phyloP scores from a whole-genome alignment of 1,140 invertebrate genomes.

The Varroa destructor region DNA sequence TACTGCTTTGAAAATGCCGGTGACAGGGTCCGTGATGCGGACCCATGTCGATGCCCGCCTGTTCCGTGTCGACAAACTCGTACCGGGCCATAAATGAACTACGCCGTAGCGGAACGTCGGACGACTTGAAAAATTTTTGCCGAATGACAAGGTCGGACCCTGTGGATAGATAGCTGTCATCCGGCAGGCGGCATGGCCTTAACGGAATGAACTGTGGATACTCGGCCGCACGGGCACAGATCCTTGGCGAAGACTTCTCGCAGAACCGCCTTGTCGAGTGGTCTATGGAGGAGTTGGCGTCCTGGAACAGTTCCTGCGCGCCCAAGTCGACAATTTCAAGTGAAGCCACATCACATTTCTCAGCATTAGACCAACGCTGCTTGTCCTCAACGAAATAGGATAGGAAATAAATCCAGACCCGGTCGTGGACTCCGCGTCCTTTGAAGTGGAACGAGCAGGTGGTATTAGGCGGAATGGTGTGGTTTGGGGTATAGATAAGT shows the following conservation, averaged over 20 bases:
- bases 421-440: slow-evolving; percentile 53
- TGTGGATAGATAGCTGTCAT: slow-evolving; percentile 35
- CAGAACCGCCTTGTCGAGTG: slow-evolving; percentile 33
- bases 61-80: slow-evolving; percentile 35
- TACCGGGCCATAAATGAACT: slow-evolving; percentile 33
- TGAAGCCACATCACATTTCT: slow-evolving; percentile 34
- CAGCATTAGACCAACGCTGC: slow-evolving; percentile 34
- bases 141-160: slow-evolving; percentile 34
- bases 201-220: slow-evolving; percentile 33
- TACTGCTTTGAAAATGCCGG: slow-evolving; percentile 30
- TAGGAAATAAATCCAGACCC: slow-evolving; percentile 70
- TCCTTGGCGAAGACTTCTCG: slow-evolving; percentile 35
- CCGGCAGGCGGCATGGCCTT: slow-evolving; percentile 35
- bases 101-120: slow-evolving; percentile 31
- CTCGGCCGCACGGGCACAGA: slow-evolving; percentile 35
- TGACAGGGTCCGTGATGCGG: slow-evolving; percentile 34
- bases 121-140: slow-evolving; percentile 32
- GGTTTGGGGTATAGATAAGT: slow-evolving; percentile 58
- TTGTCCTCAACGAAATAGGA: slow-evolving; percentile 36
- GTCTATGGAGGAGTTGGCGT: slow-evolving; percentile 28
- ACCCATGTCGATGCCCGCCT: slow-evolving; percentile 23
- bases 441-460: slow-evolving; percentile 72
- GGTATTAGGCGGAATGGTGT: slow-evolving; percentile 66
- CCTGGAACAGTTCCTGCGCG: slow-evolving; percentile 29
- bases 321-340: slow-evolving; percentile 34